Evolutionary conservation across 2,113 vertebrate species (phyloP).

Genomic region (Ciconia stormi): DNA sequence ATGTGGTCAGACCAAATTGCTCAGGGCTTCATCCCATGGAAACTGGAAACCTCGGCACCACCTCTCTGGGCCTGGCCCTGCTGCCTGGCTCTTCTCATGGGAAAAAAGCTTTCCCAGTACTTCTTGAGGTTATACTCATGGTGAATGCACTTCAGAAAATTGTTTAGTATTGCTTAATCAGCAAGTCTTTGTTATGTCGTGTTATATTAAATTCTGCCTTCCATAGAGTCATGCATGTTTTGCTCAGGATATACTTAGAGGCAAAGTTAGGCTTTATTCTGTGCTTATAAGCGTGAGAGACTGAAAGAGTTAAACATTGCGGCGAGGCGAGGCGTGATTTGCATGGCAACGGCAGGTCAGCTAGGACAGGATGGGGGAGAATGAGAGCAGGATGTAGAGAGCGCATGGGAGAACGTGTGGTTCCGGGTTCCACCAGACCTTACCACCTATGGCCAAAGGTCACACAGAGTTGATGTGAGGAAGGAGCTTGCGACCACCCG

Average conservation of each 20-base stretch:
- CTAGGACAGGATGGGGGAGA: too few relatives aligned
- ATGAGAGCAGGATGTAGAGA: too few relatives aligned
- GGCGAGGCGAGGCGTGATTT: too few relatives aligned
- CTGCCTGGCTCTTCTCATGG: neutral
- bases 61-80: neutral
- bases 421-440: too few relatives aligned
- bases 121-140: neutral
- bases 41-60: rapidly evolving
- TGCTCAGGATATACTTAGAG: neutral
- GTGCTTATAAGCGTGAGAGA: neutral
- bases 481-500: too few relatives aligned
- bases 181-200: neutral
- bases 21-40: neutral
- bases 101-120: neutral
- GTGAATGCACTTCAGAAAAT: neutral
- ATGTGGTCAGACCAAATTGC: neutral
- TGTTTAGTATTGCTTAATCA: neutral
- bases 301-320: too few relatives aligned
- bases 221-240: neutral
- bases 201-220: neutral
- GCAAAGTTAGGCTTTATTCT: neutral
- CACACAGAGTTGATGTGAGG: too few relatives aligned
- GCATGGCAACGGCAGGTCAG: too few relatives aligned
- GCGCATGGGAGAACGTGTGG: too few relatives aligned
- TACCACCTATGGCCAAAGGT: too few relatives aligned